A percentile compares a stretch with the other conserved stretches of the same genome.
phyloP scores from a whole-genome alignment of 2,797 vertebrate genomes.

The Lagorchestes hirsutus region DNA sequence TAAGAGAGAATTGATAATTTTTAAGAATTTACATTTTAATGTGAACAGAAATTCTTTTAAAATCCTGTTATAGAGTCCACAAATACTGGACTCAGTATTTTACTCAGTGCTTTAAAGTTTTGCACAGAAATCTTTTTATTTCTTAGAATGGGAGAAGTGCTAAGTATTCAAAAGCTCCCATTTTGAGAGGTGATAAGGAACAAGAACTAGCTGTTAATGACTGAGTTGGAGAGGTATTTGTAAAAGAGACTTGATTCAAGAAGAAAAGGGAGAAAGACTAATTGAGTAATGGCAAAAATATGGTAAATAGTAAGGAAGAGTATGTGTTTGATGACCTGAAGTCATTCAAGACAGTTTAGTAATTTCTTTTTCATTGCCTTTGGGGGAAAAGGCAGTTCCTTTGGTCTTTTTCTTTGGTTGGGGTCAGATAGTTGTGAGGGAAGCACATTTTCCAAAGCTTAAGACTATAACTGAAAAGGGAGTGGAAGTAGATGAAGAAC shows the following conservation, averaged over 20 bases:
- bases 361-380: slow-evolving; percentile 45
- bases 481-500: not conserved
- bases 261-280: slow-evolving; percentile 33
- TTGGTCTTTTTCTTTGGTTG: slow-evolving; percentile 61
- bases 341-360: slow-evolving; percentile 49
- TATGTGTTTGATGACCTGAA: not conserved
- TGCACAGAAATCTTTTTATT: slow-evolving; percentile 26
- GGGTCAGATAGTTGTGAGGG: slow-evolving; percentile 25
- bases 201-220: slow-evolving; percentile 27
- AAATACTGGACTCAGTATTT: too few species aligned
- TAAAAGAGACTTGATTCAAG: not conserved
- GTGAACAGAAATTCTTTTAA: not conserved
- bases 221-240: not conserved
- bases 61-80: not conserved
- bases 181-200: slow-evolving; percentile 51
- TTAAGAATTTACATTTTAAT: not conserved
- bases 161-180: slow-evolving; percentile 13
- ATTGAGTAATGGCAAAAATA: slow-evolving; percentile 11
- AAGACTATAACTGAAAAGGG: slow-evolving; percentile 53
- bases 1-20: not conserved
- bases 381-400: slow-evolving; percentile 6
- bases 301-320: not conserved
- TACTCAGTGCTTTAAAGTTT: slow-evolving; percentile 24
- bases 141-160: not conserved
- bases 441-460: slow-evolving; percentile 34